phyloP scores from a whole-genome alignment of 2,888 invertebrate species.

The Encarsia formosa region DNA sequence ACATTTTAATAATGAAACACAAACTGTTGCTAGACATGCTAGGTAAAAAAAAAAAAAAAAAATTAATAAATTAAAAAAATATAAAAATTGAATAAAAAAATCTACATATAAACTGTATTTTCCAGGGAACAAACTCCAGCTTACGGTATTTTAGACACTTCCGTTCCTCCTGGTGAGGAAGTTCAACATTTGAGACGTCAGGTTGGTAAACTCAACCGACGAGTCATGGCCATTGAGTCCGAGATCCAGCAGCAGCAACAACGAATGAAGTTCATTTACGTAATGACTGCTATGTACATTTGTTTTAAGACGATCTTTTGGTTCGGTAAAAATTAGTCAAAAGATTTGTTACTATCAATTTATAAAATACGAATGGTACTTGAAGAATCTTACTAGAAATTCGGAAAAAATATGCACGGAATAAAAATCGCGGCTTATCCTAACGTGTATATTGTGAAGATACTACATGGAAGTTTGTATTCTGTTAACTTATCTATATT shows the following conservation, averaged over 20 bases:
- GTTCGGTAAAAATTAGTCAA: slow-evolving; percentile 61
- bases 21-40: slow-evolving; percentile 38
- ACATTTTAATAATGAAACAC: slow-evolving; percentile 38
- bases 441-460: too few relatives aligned
- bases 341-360: not conserved
- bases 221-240: slow-evolving; percentile 82
- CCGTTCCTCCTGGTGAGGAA: slow-evolving; percentile 64
- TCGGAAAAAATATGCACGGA: not conserved
- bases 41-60: slow-evolving; percentile 36
- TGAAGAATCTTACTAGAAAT: too few relatives aligned
- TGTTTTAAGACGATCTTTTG: slow-evolving; percentile 81
- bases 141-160: slow-evolving; percentile 41
- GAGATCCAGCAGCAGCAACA: slow-evolving; percentile 80
- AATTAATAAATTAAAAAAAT: not conserved
- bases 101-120: slow-evolving; percentile 3
- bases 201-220: slow-evolving; percentile 80
- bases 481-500: not conserved
- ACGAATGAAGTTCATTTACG: slow-evolving; percentile 81
- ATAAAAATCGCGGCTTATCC: not conserved
- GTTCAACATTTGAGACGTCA: slow-evolving; percentile 78
- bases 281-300: slow-evolving; percentile 80
- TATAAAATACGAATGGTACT: too few relatives aligned
- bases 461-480: not conserved
- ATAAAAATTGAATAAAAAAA: not conserved
- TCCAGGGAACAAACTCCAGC: slow-evolving; percentile 66